Base-by-base conservation (phyloP, 2,113 vertebrate species). In the Notothenia rossii region DNA sequence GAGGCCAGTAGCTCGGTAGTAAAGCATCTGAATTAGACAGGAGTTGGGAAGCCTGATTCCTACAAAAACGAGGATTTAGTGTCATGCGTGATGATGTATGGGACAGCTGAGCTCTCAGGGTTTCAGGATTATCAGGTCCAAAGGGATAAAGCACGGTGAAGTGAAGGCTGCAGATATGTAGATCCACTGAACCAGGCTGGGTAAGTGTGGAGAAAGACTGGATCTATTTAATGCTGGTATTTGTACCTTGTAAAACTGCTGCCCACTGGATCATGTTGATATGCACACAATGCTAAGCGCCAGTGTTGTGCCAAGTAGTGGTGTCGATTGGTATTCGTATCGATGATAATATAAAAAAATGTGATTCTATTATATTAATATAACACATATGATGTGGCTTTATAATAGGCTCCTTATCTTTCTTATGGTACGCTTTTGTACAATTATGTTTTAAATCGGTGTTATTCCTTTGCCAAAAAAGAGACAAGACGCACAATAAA, bases 1-100 rank as follows among this genome's bases (percentile, higher is more conserved):
- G 48, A 65, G 73, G 84, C 84, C 82, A 85, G 65, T 46, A 68
- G 62, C 71, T 84, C 33, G 67, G 86, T 10, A 76, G 80, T 86
- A 86, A 88, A 89, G 80, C 80, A 83, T 86, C 0, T 1, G 58
- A 79, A 88, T 58, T 50, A 77, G 85, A 92, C 91, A 89, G 85
- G 84, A 84, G 82, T 18, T 78, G 79, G 73, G 66, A 79, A 72
- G 74, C 59, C n/a, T 20, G 75, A 72, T 63, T 82, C 75, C 70
- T 83, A 84, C 73, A 40, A 69, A 84, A 79, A 10, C 7, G 18
- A 79, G 77, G 84, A 81, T 91, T 84, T 87, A 77, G 73, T 75
- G 70, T 82, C 75, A 46, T 77, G 80, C 2, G 3, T 40, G 50
- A 22, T 86, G 89, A 91, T 91, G 79, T 81, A 87, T 83, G 72